Evolutionary conservation across 92 coral and sea anemone species (phyloP), one percentile per base, ranked within the genome.

Genomic region (Siderastrea siderea): DNA sequence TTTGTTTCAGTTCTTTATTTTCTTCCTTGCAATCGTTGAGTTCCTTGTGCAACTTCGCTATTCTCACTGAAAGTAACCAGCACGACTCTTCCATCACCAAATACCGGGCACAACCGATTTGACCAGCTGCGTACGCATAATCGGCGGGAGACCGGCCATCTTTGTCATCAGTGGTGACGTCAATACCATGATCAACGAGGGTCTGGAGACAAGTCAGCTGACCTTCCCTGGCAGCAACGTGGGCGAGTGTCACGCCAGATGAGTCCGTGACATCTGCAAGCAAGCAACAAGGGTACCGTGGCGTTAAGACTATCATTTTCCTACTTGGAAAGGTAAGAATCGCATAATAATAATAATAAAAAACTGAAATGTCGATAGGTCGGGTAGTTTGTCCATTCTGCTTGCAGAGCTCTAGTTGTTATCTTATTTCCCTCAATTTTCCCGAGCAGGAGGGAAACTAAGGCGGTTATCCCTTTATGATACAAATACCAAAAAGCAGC

Each of bases 21-120:
- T 97, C 99, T 45, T 92, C 89, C 74, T 94, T 95, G 57, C 88
- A 86, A 50, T 69, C 76, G 4, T 77, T 93, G 74, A 97, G 90
- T 45, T 91, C 94, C 47, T 77, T 84, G 68, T 88, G 93, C 75
- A 94, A 68, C 45, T 88, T 94, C 63, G 96, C 92, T 2, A 96
- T 93, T 14, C 98, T 91, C 9, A 90, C 90, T 7, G 99, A 93
- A 82, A 97, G 86, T 58, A 93, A 76, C 91, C 94, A 86, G 26
- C 98, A 97, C 57, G 97, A 94, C 80, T 97, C 98, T n/a, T 94
- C 99, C 92, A 95, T 85, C 11, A 95, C 92, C 80, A 97, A 88
- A 86, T 95, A 97, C 72, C 95, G 88, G 74, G 92, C 95, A 89
- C 99, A 97, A 83, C 95, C 90, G 71, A 95, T 88, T 78, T 95